phyloP scores from a whole-genome alignment of 2,888 invertebrate genomes.

The Argyresthia albistria region DNA sequence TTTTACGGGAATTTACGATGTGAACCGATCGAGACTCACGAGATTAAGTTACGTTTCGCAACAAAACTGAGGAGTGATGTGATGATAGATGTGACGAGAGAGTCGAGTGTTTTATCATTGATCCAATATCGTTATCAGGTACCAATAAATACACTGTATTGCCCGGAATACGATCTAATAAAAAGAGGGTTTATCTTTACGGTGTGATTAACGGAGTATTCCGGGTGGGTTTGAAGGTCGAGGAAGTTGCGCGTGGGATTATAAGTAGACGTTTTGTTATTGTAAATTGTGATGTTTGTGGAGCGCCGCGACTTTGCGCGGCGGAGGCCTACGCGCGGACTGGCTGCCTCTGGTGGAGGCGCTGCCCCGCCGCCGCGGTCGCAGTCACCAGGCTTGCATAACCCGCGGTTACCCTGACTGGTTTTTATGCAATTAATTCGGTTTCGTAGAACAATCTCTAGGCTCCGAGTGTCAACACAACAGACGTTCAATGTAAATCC shows the following conservation, averaged over 20 bases:
- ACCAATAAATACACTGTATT: background rate
- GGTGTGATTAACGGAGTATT: background rate
- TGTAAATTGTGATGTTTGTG: background rate
- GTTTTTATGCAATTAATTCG: slow-evolving; percentile 7
- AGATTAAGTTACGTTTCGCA: background rate
- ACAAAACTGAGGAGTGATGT: background rate
- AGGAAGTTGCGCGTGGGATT: background rate
- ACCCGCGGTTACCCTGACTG: slow-evolving; percentile 5
- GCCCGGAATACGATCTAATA: background rate
- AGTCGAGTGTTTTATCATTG: slow-evolving; percentile 1
- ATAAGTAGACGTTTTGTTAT: background rate
- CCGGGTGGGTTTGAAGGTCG: background rate
- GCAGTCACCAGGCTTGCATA: slow-evolving; percentile 5
- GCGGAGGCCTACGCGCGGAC: background rate
- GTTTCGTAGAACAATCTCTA: background rate
- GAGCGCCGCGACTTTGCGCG: background rate
- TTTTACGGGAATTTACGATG: no score
- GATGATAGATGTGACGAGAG: background rate
- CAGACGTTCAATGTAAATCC: no score
- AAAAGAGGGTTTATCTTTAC: background rate
- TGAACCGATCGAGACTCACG: no score
- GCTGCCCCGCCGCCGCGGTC: background rate
- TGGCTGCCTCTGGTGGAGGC: background rate
- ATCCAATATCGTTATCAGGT: background rate
- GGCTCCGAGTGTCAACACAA: background rate